Evolutionary conservation across 2,113 vertebrate genomes (phyloP).

Genomic region (Chloropsis cyanopogon): DNA sequence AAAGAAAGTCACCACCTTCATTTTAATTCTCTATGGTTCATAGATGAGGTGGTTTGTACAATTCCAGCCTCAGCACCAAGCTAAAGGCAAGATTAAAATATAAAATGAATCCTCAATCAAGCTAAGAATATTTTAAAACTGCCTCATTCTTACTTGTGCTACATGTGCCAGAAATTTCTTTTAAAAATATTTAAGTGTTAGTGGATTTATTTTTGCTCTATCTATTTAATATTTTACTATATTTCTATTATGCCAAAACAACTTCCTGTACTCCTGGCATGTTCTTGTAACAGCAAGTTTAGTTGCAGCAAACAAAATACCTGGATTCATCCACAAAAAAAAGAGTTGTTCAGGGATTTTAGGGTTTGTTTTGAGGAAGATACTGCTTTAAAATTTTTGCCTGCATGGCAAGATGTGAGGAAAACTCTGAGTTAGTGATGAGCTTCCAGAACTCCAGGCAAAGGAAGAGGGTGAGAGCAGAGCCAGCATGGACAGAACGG

Average conservation of each 20-base stretch:
- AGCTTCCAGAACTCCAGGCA: background rate
- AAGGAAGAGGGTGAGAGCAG: background rate
- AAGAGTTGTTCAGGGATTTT: background rate
- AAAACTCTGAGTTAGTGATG: background rate
- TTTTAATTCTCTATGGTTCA: background rate
- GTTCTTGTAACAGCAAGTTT: background rate
- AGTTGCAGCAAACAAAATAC: background rate
- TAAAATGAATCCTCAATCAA: background rate
- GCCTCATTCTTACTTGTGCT: background rate
- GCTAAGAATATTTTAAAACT: background rate
- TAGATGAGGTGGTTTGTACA: background rate
- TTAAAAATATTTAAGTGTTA: background rate
- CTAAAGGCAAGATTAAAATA: background rate
- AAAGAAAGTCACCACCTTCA: background rate
- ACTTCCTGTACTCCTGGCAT: background rate
- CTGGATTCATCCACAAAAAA: background rate
- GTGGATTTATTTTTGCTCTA: background rate
- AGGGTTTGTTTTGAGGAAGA: background rate
- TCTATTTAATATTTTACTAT: background rate
- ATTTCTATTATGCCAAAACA: background rate
- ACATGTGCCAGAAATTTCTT: background rate
- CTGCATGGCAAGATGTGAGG: background rate
- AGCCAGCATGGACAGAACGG: accelerated
- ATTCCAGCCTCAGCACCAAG: background rate
- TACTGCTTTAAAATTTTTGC: background rate